These are phyloP conservation scores for Lophius americanus DNA, from an alignment of 2,797 vertebrate genomes.

Conservation along the genomic window DNA sequence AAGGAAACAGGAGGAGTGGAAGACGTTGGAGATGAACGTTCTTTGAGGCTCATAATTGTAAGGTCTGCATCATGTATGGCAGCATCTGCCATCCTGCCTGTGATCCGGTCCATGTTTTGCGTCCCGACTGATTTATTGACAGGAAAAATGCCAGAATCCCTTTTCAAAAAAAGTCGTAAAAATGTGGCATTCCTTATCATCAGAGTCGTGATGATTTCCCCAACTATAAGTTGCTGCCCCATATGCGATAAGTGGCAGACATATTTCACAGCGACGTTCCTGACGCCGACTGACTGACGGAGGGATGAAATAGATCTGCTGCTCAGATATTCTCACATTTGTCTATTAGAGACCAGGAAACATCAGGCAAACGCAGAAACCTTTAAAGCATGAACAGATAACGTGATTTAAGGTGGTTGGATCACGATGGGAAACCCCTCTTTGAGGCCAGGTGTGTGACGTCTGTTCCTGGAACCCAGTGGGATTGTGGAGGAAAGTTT, in stretches of 20 bases:
- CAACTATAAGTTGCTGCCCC: neutral
- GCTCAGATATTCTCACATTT: conserved; percentile 1
- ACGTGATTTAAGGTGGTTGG: neutral
- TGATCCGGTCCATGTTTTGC: too few species aligned
- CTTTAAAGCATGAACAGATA: neutral
- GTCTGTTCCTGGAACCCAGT: conserved; percentile 23
- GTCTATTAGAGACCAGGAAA: neutral
- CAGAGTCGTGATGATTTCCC: conserved; percentile 6
- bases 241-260: neutral
- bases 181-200: neutral
- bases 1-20: conserved; percentile 3
- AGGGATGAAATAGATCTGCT: conserved; percentile 4
- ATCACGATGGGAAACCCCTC: neutral
- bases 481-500: conserved; percentile 18
- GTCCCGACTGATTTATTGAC: too few species aligned
- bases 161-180: neutral
- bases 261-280: neutral
- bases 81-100: too few species aligned
- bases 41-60: too few species aligned
- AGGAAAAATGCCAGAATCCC: too few species aligned
- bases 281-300: neutral
- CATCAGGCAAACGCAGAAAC: neutral
- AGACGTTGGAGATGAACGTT: neutral
- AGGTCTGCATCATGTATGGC: too few species aligned
- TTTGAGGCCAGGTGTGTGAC: conserved; percentile 3